A percentile compares a stretch with the other conserved stretches of the same genome.
phyloP scores from a whole-genome alignment of 2,888 invertebrate species.

The Drosophila lacicola region DNA sequence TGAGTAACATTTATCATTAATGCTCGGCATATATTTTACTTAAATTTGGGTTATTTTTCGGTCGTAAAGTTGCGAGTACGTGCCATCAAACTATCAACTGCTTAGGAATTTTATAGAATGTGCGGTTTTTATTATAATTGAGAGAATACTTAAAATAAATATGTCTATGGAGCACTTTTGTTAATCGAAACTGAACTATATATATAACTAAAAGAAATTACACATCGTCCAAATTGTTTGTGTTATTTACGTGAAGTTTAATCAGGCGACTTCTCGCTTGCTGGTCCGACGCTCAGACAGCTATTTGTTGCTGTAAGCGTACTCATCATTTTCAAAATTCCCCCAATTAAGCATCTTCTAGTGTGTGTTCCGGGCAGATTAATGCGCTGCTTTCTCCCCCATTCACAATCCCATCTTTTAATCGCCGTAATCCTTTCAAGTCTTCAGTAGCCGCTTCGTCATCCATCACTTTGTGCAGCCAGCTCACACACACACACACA shows the following conservation, averaged over 20 bases:
- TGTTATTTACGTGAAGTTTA: no score
- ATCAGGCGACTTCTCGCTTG: no score
- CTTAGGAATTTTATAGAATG: not conserved
- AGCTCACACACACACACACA: conserved; percentile 8
- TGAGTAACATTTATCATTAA: conserved; percentile 11
- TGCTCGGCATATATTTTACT: conserved; percentile 17
- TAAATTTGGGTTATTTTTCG: conserved; percentile 17
- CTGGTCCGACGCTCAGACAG: no score
- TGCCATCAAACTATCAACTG: conserved; percentile 14
- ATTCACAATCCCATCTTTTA: conserved; percentile 6
- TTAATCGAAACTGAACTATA: conserved; percentile 3
- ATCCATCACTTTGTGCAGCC: conserved; percentile 44
- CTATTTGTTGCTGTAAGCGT: not conserved
- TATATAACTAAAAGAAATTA: not conserved
- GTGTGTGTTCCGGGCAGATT: not conserved
- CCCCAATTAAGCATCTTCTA: not conserved
- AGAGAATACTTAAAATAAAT: not conserved
- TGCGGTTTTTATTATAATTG: not conserved
- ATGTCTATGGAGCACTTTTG: no score
- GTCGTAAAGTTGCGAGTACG: conserved; percentile 12
- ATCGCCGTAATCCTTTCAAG: conserved; percentile 50
- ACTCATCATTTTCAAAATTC: not conserved
- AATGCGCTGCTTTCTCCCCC: conserved; percentile 13
- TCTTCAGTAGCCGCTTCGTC: conserved; percentile 27
- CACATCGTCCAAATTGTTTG: no score